Evolutionary conservation across 2,797 vertebrate genomes (phyloP).

Genomic region (Syndactyla subalaris): DNA sequence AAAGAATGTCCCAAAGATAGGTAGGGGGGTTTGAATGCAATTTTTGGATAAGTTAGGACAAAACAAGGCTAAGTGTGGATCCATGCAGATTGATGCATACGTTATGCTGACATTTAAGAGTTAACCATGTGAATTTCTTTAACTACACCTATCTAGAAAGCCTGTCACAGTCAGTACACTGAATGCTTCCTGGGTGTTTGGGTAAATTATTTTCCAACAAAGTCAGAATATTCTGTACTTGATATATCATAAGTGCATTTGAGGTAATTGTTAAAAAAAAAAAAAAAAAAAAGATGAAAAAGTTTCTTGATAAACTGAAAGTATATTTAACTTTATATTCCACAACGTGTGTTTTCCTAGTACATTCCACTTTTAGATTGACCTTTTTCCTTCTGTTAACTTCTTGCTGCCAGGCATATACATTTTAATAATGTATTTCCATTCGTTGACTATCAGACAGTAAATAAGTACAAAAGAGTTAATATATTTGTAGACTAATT

Average conservation of each 20-base stretch:
- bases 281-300: not conserved
- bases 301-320: not conserved
- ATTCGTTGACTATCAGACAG: not conserved
- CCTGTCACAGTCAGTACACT: not conserved
- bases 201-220: not conserved
- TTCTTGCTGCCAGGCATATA: not conserved
- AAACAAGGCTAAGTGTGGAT: not conserved
- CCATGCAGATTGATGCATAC: not conserved
- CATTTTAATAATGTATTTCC: not conserved
- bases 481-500: slow-evolving; percentile 27
- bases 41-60: not conserved
- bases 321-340: not conserved
- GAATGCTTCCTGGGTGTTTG: not conserved
- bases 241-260: not conserved
- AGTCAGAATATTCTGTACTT: not conserved
- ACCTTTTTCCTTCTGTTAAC: slow-evolving; percentile 50
- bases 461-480: slow-evolving; percentile 36
- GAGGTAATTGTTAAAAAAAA: not conserved
- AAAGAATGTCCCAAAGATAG: not conserved
- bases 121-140: not conserved
- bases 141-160: not conserved
- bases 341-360: not conserved
- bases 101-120: not conserved
- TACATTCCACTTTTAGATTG: slow-evolving; percentile 11
- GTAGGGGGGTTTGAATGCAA: not conserved